Evolutionary conservation across 2,888 invertebrate genomes (phyloP).

Genomic region (Mycalesis mineus): DNA sequence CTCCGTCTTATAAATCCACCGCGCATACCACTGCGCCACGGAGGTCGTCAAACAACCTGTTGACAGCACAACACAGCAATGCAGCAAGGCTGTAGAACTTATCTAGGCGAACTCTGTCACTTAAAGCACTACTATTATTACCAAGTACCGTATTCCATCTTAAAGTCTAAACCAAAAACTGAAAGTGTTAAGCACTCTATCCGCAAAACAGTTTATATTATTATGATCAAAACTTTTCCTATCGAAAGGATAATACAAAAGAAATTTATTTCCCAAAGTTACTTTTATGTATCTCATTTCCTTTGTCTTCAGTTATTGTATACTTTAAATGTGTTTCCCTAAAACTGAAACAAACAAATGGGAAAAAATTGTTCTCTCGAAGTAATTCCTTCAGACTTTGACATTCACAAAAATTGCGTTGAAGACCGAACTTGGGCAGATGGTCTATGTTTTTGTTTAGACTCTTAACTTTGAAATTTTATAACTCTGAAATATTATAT

Average conservation of each 20-base stretch:
- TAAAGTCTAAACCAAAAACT: not conserved
- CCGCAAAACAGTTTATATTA: conserved; percentile 6
- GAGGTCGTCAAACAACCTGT: too few relatives aligned
- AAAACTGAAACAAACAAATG: conserved; percentile 22
- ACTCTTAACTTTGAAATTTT: not conserved
- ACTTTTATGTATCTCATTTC: conserved; percentile 30
- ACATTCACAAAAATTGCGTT: conserved; percentile 17
- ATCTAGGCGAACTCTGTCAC: too few relatives aligned
- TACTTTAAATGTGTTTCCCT: conserved; percentile 26
- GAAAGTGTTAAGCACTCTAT: not conserved
- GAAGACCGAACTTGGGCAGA: not conserved
- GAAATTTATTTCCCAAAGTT: conserved; percentile 31
- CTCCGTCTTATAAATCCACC: too few relatives aligned
- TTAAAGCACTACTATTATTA: too few relatives aligned
- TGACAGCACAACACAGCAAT: too few relatives aligned
- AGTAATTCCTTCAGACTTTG: conserved; percentile 18
- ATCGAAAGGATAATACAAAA: conserved; percentile 23
- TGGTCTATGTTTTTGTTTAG: conserved; percentile 3
- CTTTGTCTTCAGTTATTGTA: conserved; percentile 26
- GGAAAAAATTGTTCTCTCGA: conserved; percentile 15
- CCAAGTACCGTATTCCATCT: not conserved
- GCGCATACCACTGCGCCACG: too few relatives aligned
- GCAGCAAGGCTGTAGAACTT: too few relatives aligned
- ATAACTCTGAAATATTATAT: too few relatives aligned
- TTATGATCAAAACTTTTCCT: conserved; percentile 19